Conservation (phyloP, 2,797 vertebrate species). For the Mastacembelus armatus region DNA sequence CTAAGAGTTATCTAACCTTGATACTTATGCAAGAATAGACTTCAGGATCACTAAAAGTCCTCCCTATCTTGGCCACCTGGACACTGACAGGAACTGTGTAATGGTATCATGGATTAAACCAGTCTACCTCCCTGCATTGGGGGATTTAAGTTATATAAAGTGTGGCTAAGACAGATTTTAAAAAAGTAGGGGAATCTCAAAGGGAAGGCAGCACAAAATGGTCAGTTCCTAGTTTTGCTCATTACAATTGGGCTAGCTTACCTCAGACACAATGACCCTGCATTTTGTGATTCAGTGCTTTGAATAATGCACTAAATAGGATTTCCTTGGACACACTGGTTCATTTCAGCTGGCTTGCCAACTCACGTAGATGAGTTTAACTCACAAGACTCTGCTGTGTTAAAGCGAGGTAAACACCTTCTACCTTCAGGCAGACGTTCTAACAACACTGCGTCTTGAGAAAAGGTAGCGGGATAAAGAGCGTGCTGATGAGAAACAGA, state of each 20-base stretch:
- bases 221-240: conserved; percentile 47
- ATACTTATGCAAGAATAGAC: conserved; percentile 27
- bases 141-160: conserved; percentile 61
- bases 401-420: conserved; percentile 65
- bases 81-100: conserved; percentile 28
- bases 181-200: conserved; percentile 53
- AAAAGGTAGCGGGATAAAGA: conserved; percentile 54
- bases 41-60: conserved; percentile 27
- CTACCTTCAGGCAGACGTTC: conserved; percentile 53
- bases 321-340: conserved; percentile 64
- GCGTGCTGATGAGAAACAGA: conserved; percentile 48
- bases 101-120: conserved; percentile 40
- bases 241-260: conserved; percentile 59
- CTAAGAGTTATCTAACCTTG: conserved; percentile 24
- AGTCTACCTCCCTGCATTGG: conserved; percentile 30
- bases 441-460: conserved; percentile 54
- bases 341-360: conserved; percentile 51
- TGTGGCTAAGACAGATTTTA: conserved; percentile 41
- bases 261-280: conserved; percentile 57
- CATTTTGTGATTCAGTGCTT: conserved; percentile 64
- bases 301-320: conserved; percentile 74
- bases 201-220: conserved; percentile 50
- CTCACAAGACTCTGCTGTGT: conserved; percentile 46
- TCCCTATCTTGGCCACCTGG: conserved; percentile 58
- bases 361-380: conserved; percentile 55